phyloP scores from a whole-genome alignment of 2,888 invertebrate genomes.

The Oxyteleia sp. region DNA sequence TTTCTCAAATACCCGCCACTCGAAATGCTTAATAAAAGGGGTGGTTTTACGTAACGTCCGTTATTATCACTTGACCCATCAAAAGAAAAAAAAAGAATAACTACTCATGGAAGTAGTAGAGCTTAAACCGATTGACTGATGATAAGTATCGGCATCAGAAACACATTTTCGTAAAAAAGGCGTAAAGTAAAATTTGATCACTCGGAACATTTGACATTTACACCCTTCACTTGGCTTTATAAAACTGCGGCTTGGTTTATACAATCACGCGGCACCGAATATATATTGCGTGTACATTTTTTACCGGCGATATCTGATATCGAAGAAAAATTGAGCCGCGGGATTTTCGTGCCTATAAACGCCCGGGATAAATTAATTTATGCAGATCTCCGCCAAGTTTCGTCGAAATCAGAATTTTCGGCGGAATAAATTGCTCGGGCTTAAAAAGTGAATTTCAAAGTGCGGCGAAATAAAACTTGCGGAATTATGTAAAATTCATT shows the following conservation, averaged over 20 bases:
- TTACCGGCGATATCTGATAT: slow-evolving; percentile 8
- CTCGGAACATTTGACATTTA: slow-evolving; percentile 29
- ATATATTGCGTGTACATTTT: slow-evolving; percentile 16
- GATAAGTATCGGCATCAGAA: slow-evolving; percentile 36
- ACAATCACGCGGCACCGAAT: neutral
- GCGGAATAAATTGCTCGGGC: slow-evolving; percentile 19
- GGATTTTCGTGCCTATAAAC: slow-evolving; percentile 4
- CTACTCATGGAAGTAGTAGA: slow-evolving; percentile 30
- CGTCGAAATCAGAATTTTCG: slow-evolving; percentile 10
- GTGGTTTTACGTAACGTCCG: slow-evolving; percentile 37
- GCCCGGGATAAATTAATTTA: slow-evolving; percentile 25
- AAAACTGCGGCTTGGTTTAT: neutral
- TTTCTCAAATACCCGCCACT: slow-evolving; percentile 10
- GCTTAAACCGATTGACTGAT: slow-evolving; percentile 41
- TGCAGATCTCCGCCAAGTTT: slow-evolving; percentile 25
- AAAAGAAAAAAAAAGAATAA: too few species aligned
- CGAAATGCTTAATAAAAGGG: slow-evolving; percentile 2
- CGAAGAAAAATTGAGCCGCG: slow-evolving; percentile 15
- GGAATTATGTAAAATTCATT: slow-evolving; percentile 6
- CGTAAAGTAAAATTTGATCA: slow-evolving; percentile 33
- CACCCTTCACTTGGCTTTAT: slow-evolving; percentile 15
- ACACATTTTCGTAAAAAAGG: slow-evolving; percentile 21
- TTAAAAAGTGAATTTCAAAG: slow-evolving; percentile 29
- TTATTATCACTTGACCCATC: slow-evolving; percentile 49
- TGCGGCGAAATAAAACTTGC: slow-evolving; percentile 5